phyloP scores from a whole-genome alignment of 2,888 invertebrate species.

The Malthinus seriepunctatus region DNA sequence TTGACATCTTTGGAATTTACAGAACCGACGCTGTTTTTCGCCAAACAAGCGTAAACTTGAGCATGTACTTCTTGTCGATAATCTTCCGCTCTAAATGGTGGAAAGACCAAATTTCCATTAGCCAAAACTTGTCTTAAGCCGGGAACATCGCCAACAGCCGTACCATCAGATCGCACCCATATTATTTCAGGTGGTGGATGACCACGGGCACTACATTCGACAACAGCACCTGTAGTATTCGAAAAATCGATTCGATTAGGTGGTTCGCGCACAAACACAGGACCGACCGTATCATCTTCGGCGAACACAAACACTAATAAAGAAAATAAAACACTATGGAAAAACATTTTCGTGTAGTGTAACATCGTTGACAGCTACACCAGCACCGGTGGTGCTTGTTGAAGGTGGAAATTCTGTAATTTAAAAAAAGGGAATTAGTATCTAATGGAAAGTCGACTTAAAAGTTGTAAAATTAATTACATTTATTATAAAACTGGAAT shows the following conservation, averaged over 20 bases:
- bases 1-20: slow-evolving; percentile 92
- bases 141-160: slow-evolving; percentile 88
- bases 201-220: slow-evolving; percentile 90
- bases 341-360: slow-evolving; percentile 11
- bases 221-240: slow-evolving; percentile 90
- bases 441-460: not conserved
- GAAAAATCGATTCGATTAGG: slow-evolving; percentile 91
- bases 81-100: slow-evolving; percentile 91
- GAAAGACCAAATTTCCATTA: slow-evolving; percentile 92
- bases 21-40: slow-evolving; percentile 85
- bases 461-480: no score
- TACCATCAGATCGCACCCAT: slow-evolving; percentile 91
- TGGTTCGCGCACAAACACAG: slow-evolving; percentile 90
- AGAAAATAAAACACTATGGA: slow-evolving; percentile 10
- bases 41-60: slow-evolving; percentile 90
- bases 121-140: slow-evolving; percentile 72
- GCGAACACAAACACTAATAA: slow-evolving; percentile 19
- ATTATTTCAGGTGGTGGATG: slow-evolving; percentile 90
- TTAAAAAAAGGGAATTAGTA: not conserved
- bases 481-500: no score
- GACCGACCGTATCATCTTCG: slow-evolving; percentile 63
- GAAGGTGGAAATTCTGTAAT: slow-evolving; percentile 6
- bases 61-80: slow-evolving; percentile 94
- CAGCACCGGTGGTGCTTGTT: slow-evolving; percentile 7
- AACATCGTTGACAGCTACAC: slow-evolving; percentile 12